phyloP scores from a whole-genome alignment of 2,113 vertebrate species.

The Spheniscus mendiculus region DNA sequence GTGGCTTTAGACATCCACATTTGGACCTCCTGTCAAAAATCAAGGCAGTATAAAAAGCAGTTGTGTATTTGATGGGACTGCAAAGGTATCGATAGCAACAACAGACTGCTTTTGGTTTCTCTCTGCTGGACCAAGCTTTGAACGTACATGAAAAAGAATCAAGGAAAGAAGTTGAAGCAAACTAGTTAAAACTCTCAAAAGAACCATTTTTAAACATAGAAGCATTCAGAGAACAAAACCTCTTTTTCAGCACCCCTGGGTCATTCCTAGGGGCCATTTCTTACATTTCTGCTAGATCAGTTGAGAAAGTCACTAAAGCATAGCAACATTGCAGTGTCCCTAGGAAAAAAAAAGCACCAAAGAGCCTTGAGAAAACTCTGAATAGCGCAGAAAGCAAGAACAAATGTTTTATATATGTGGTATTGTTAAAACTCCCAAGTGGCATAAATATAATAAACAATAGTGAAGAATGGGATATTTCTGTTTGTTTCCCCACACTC shows the following conservation, averaged over 20 bases:
- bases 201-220: not conserved
- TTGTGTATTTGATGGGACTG: not conserved
- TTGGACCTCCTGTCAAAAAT: not conserved
- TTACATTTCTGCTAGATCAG: not conserved
- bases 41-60: not conserved
- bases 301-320: conserved; percentile 28
- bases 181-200: not conserved
- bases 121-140: not conserved
- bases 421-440: conserved; percentile 50
- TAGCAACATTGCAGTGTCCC: not conserved
- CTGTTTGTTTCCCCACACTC: conserved; percentile 49
- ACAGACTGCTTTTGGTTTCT: not conserved
- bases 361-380: conserved; percentile 38
- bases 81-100: not conserved
- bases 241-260: conserved; percentile 10
- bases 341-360: not conserved
- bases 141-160: not conserved
- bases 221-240: not conserved
- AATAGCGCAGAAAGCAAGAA: conserved; percentile 39
- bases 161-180: not conserved
- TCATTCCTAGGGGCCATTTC: not conserved
- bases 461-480: conserved; percentile 52
- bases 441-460: conserved; percentile 52
- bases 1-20: not conserved
- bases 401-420: conserved; percentile 53